Evolutionary conservation across 2,888 invertebrate genomes (phyloP).

Genomic region (Mesorhabditis sp.): DNA sequence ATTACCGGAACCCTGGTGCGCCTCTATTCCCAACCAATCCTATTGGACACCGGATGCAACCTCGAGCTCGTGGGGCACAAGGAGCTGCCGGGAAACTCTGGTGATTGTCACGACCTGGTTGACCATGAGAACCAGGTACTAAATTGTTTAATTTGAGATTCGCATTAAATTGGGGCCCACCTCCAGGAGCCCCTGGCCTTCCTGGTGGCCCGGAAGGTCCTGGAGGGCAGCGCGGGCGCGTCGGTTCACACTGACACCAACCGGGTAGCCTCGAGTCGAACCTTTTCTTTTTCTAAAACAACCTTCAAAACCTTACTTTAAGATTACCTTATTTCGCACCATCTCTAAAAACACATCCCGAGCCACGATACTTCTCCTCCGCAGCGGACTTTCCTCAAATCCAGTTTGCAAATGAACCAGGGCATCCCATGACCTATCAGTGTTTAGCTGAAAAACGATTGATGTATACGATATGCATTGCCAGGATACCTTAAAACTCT

Average conservation of each 20-base stretch:
- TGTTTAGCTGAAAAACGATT: neutral
- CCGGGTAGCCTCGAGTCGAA: neutral
- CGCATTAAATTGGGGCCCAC: neutral
- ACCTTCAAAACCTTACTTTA: neutral
- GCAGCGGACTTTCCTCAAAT: neutral
- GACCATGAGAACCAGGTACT: neutral
- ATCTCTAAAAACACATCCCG: neutral
- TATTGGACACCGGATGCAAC: slow-evolving; percentile 6
- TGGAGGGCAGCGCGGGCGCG: neutral
- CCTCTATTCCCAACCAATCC: neutral
- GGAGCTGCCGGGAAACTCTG: neutral
- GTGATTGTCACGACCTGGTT: slow-evolving; percentile 6
- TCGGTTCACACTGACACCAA: slow-evolving; percentile 7
- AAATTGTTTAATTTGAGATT: neutral
- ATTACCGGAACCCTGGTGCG: neutral
- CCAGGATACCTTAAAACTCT: neutral
- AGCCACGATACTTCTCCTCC: neutral
- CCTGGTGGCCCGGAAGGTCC: slow-evolving; percentile 8
- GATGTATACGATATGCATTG: too few relatives aligned
- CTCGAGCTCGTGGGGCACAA: neutral
- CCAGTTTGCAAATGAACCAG: neutral
- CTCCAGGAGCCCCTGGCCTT: slow-evolving; percentile 5
- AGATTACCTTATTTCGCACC: neutral
- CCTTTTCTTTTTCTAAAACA: neutral
- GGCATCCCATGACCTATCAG: neutral